Conservation (phyloP, 2,888 invertebrate genomes). For the Perdita meconis region DNA sequence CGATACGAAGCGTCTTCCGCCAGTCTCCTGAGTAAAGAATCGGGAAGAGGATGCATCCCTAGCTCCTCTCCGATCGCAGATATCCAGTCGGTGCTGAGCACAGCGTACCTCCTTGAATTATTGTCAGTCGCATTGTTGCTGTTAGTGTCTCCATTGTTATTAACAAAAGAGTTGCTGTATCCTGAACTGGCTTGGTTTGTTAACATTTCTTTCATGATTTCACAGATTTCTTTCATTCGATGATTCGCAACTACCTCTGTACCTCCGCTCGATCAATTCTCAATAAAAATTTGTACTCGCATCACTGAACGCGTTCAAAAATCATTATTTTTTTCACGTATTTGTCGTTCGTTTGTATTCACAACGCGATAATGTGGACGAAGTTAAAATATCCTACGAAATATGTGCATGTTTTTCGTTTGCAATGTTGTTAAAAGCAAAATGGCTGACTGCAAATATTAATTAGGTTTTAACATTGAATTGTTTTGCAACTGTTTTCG, state of each 20-base stretch:
- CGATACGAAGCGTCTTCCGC: conserved; percentile 83
- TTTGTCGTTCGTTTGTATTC: background rate
- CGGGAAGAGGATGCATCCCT: conserved; percentile 80
- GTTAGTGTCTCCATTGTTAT: conserved; percentile 79
- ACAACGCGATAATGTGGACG: background rate
- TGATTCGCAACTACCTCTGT: background rate
- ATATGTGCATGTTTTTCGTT: background rate
- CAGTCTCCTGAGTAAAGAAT: conserved; percentile 77
- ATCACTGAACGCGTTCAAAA: background rate
- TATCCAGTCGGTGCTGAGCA: conserved; percentile 82
- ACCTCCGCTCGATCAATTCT: background rate
- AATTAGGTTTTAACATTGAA: conserved; percentile 12
- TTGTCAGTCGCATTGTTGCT: conserved; percentile 75
- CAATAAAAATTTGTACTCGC: background rate
- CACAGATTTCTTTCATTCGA: conserved; percentile 1
- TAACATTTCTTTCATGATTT: conserved; percentile 80
- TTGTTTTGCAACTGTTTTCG: no score
- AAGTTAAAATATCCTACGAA: background rate
- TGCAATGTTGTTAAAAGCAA: conserved; percentile 38
- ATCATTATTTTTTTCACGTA: background rate
- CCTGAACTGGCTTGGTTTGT: conserved; percentile 73
- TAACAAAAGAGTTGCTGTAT: conserved; percentile 79
- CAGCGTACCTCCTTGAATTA: conserved; percentile 78
- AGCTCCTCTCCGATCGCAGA: conserved; percentile 82
- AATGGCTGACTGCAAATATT: conserved; percentile 35